A percentile compares a stretch with the other conserved stretches of the same genome.
phyloP scores from a whole-genome alignment of 2,797 vertebrate genomes.

The Rallus crepitans region DNA sequence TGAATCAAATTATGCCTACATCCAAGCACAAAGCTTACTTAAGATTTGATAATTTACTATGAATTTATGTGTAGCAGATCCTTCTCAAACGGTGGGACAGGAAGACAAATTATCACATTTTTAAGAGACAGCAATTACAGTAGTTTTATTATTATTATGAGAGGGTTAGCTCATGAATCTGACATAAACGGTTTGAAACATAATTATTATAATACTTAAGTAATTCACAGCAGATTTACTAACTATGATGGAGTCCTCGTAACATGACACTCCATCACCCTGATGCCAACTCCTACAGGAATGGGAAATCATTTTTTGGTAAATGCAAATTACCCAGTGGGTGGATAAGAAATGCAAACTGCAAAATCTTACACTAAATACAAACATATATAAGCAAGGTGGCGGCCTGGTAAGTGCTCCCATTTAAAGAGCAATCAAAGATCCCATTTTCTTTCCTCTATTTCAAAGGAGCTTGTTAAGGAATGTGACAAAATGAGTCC shows the following conservation, averaged over 20 bases:
- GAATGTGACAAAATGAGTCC: background rate
- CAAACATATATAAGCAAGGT: conserved; percentile 48
- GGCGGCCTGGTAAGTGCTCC: conserved; percentile 23
- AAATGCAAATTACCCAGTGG: conserved; percentile 31
- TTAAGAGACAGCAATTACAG: background rate
- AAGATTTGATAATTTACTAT: background rate
- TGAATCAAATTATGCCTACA: background rate
- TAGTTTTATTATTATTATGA: background rate
- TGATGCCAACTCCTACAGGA: conserved; percentile 25
- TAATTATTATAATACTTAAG: conserved; percentile 23
- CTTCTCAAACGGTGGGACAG: background rate
- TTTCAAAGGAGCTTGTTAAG: too few species aligned
- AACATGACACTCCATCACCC: background rate
- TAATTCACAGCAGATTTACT: conserved; percentile 35
- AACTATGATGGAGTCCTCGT: background rate
- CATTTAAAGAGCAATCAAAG: background rate
- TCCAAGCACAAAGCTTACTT: background rate
- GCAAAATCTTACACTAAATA: conserved; percentile 53
- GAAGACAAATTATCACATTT: conserved; percentile 4
- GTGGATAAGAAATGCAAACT: conserved; percentile 45
- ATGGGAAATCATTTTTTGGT: background rate
- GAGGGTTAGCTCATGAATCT: background rate
- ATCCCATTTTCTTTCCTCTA: background rate
- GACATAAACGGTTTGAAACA: conserved; percentile 10
- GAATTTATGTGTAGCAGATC: background rate